A percentile compares a stretch with the other conserved stretches of the same genome.
phyloP scores from a whole-genome alignment of 2,797 vertebrate species.

The Helarctos malayanus region DNA sequence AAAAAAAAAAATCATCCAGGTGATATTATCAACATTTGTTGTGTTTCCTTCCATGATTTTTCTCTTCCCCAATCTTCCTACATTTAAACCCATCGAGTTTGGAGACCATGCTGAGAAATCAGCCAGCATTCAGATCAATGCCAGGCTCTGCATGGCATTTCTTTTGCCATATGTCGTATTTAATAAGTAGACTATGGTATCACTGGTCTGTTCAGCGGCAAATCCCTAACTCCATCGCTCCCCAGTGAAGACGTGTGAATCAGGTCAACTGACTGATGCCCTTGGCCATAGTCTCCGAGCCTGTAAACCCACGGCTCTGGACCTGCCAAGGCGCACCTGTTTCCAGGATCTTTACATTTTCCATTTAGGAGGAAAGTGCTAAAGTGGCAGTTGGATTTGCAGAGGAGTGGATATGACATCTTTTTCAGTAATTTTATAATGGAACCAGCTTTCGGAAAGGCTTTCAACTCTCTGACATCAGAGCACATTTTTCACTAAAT shows the following conservation, averaged over 20 bases:
- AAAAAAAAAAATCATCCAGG: background rate
- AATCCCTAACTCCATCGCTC: rapidly evolving
- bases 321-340: background rate
- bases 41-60: rapidly evolving
- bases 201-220: background rate
- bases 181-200: rapidly evolving
- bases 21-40: background rate
- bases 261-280: rapidly evolving
- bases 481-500: background rate
- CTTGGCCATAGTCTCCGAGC: background rate
- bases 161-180: rapidly evolving
- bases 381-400: background rate
- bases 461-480: rapidly evolving
- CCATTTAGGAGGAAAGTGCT: background rate
- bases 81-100: background rate
- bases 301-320: rapidly evolving
- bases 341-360: background rate
- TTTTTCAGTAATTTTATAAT: background rate
- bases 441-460: background rate
- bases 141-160: rapidly evolving
- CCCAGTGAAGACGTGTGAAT: background rate
- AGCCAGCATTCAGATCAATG: background rate
- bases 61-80: background rate
- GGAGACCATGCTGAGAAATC: too few species aligned
- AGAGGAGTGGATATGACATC: background rate